A percentile compares a stretch with the other conserved stretches of the same genome.
These are phyloP conservation scores for Mungos mungo DNA, from an alignment of 2,113 vertebrate species.

Conservation along the genomic window DNA sequence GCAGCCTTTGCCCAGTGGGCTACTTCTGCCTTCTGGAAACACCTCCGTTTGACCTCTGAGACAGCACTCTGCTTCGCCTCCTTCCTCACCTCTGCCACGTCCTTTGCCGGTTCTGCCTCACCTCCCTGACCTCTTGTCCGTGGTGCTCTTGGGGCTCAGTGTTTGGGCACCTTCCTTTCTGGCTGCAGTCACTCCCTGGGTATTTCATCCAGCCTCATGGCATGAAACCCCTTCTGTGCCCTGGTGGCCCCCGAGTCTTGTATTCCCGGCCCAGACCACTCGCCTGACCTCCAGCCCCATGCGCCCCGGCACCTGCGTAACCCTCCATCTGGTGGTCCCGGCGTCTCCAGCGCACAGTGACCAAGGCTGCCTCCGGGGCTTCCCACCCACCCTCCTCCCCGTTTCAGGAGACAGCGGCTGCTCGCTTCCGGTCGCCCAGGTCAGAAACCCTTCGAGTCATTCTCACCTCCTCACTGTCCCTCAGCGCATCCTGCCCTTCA, in stretches of 20 bases:
- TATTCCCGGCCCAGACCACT: background rate
- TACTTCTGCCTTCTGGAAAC: background rate
- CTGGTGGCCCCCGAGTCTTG: background rate
- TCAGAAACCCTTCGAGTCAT: background rate
- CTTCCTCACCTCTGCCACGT: background rate
- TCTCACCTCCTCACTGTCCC: background rate
- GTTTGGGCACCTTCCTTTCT: no score
- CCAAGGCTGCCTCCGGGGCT: background rate
- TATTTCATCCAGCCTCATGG: background rate
- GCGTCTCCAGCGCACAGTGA: background rate
- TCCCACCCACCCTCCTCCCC: background rate
- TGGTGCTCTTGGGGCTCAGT: background rate
- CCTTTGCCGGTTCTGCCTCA: background rate
- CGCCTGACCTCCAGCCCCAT: background rate
- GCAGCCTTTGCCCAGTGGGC: background rate
- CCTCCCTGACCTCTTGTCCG: background rate
- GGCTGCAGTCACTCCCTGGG: background rate
- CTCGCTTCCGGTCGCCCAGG: background rate
- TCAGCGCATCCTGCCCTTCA: background rate
- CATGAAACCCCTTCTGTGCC: background rate
- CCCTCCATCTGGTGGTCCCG: background rate
- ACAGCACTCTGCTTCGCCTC: background rate
- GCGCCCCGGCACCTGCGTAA: accelerated
- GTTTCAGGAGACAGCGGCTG: background rate
- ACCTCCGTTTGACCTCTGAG: background rate